phyloP scores from a whole-genome alignment of 2,113 vertebrate species.

The Onychostruthus taczanowskii region DNA sequence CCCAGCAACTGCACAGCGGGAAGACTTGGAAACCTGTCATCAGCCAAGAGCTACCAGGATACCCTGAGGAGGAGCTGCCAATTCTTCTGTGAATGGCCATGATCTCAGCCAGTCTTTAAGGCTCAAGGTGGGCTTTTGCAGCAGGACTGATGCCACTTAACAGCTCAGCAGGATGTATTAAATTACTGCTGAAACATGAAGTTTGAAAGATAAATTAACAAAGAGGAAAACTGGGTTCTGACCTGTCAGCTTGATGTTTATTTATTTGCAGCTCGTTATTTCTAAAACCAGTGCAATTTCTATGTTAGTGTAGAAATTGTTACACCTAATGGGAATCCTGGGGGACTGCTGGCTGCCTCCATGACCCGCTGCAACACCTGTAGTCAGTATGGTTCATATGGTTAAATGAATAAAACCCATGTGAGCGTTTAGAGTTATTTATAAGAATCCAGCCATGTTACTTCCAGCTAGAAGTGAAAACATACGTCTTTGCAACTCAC shows the following conservation, averaged over 20 bases:
- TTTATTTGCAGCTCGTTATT: neutral
- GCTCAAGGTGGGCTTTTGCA: neutral
- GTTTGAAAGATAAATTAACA: neutral
- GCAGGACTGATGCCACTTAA: neutral
- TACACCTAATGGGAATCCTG: neutral
- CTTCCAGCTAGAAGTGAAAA: neutral
- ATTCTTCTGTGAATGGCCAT: neutral
- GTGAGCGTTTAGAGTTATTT: neutral
- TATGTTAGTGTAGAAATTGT: neutral
- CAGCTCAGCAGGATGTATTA: neutral
- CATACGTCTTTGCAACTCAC: neutral
- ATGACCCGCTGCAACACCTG: neutral
- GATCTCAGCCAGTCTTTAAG: neutral
- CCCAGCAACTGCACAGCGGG: neutral
- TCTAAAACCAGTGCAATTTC: neutral
- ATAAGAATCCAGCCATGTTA: neutral
- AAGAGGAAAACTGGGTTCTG: neutral
- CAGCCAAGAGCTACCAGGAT: neutral
- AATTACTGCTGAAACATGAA: neutral
- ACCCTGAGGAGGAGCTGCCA: neutral
- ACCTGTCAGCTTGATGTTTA: neutral
- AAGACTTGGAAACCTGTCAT: neutral
- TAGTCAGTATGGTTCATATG: neutral
- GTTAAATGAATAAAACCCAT: neutral
- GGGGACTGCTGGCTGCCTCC: neutral